These are phyloP conservation scores for Diplodus sargus DNA, from an alignment of 2,797 vertebrate species.

Conservation along the genomic window DNA sequence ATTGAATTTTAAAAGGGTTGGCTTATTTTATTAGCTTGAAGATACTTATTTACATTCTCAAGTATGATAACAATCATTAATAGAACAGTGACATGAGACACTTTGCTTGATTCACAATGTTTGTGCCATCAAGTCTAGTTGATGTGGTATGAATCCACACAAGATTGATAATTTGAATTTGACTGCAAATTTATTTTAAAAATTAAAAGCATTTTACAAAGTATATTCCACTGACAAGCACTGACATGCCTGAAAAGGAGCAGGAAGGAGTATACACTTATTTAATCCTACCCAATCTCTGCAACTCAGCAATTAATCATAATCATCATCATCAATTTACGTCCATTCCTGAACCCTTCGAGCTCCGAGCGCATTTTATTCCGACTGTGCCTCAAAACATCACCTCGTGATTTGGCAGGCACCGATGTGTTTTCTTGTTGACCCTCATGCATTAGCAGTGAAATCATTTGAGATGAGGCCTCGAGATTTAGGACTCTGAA, in stretches of 20 bases:
- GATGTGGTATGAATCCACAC: constrained; percentile 17
- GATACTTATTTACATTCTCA: not conserved
- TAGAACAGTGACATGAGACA: constrained; percentile 13
- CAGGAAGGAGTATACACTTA: too few relatives aligned
- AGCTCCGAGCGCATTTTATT: constrained; percentile 27
- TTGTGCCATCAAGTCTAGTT: constrained; percentile 12
- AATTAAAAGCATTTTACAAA: too few relatives aligned
- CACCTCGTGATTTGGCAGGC: constrained; percentile 16
- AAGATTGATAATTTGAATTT: too few relatives aligned
- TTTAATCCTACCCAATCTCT: too few relatives aligned
- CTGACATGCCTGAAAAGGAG: too few relatives aligned
- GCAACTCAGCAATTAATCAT: too few relatives aligned
- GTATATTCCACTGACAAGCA: too few relatives aligned
- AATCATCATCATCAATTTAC: too few relatives aligned
- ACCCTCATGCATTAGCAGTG: constrained; percentile 22
- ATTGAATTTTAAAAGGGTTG: not conserved
- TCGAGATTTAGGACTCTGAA: constrained; percentile 31
- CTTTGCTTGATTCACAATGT: not conserved
- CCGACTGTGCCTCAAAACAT: constrained; percentile 14
- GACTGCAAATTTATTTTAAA: too few relatives aligned
- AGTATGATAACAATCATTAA: constrained; percentile 10
- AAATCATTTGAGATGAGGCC: constrained; percentile 3
- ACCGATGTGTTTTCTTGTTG: constrained; percentile 32
- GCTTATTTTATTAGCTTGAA: not conserved
- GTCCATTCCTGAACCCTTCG: too few relatives aligned